phyloP scores from a whole-genome alignment of 1,140 invertebrate species.

The Pseudomyrmex cubaensis region DNA sequence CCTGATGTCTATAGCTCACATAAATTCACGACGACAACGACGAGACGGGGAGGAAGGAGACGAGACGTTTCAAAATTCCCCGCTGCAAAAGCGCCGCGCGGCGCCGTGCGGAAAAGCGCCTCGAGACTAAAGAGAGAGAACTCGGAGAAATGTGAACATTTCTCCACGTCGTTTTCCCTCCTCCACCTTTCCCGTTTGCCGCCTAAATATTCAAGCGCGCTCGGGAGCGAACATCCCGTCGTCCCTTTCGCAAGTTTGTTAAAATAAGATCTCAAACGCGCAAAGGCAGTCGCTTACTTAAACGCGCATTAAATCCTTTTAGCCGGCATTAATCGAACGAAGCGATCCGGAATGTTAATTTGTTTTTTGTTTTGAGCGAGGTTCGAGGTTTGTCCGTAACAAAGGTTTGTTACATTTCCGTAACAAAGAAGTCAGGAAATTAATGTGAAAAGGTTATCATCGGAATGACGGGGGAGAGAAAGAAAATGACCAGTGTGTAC shows the following conservation, averaged over 20 bases:
- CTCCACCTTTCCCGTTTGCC: neutral
- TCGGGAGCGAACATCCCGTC: neutral
- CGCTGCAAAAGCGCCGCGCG: slow-evolving; percentile 11
- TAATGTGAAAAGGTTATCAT: slow-evolving; percentile 14
- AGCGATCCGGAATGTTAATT: too few relatives aligned
- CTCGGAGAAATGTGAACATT: slow-evolving; percentile 19
- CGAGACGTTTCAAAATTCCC: slow-evolving; percentile 56
- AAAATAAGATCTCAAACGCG: slow-evolving; percentile 42
- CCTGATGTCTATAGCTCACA: slow-evolving; percentile 45
- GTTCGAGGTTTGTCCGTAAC: neutral
- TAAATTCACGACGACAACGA: slow-evolving; percentile 45
- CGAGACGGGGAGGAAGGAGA: neutral
- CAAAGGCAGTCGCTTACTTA: slow-evolving; percentile 16
- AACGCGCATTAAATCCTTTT: slow-evolving; percentile 10
- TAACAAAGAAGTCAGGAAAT: slow-evolving; percentile 26
- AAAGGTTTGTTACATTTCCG: too few relatives aligned
- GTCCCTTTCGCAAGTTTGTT: slow-evolving; percentile 41
- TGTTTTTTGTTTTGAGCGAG: neutral
- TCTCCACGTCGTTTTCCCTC: too few relatives aligned
- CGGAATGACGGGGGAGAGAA: neutral
- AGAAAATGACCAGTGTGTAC: too few relatives aligned
- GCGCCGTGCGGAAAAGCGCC: too few relatives aligned
- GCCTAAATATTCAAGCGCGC: slow-evolving; percentile 55
- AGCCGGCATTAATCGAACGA: neutral
- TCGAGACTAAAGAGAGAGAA: neutral